A percentile compares a stretch with the other conserved stretches of the same genome.
These are phyloP conservation scores for Tetramorium simillimum DNA, from an alignment of 1,140 invertebrate species.

Conservation along the genomic window DNA sequence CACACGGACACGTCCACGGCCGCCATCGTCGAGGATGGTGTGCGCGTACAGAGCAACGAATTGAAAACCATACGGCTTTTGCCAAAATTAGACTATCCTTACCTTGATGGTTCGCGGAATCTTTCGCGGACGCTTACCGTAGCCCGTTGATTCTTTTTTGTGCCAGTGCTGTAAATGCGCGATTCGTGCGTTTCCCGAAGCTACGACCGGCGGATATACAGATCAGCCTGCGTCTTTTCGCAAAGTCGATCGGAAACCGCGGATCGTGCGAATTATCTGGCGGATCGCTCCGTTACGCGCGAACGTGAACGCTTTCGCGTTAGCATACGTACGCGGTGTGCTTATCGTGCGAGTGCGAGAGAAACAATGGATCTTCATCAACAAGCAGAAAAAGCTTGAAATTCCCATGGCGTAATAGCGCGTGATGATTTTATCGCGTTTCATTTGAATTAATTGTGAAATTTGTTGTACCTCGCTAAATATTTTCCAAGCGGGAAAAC, in stretches of 20 bases:
- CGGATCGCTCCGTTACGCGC: background rate
- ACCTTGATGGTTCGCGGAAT: conserved; percentile 20
- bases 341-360: background rate
- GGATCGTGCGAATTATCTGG: background rate
- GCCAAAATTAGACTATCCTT: conserved; percentile 71
- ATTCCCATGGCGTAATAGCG: background rate
- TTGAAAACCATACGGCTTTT: conserved; percentile 50
- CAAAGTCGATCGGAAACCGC: background rate
- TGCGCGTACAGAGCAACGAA: background rate
- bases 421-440: background rate
- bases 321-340: background rate
- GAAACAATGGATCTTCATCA: background rate
- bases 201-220: background rate
- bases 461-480: background rate
- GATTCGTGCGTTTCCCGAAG: conserved; percentile 39
- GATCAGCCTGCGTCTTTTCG: conserved; percentile 7
- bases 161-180: conserved; percentile 64
- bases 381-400: background rate
- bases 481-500: conserved; percentile 6
- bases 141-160: background rate
- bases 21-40: background rate
- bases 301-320: background rate
- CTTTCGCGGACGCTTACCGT: background rate
- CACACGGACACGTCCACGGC: background rate
- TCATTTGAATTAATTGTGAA: conserved; percentile 30